Conservation (phyloP, 2,888 invertebrate species). For the Margaritifera margaritifera region DNA sequence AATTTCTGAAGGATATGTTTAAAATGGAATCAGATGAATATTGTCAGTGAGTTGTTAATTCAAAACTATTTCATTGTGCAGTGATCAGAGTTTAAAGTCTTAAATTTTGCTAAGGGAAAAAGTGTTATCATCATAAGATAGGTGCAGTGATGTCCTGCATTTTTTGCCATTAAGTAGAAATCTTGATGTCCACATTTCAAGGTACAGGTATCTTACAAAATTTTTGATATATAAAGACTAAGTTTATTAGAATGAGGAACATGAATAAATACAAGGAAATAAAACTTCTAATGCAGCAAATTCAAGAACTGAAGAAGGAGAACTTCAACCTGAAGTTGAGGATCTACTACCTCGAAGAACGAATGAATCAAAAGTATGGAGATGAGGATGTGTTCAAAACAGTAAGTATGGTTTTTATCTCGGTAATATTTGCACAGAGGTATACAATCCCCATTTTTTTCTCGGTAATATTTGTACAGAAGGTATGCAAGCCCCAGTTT, state of each 20-base stretch:
- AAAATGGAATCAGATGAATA: no score
- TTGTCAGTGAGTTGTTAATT: no score
- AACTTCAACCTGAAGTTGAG: slow-evolving; percentile 93
- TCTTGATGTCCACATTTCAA: no score
- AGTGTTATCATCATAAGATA: no score
- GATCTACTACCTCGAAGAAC: slow-evolving; percentile 92
- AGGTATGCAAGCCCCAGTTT: background rate
- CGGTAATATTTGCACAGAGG: background rate
- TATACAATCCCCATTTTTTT: background rate
- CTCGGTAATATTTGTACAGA: background rate
- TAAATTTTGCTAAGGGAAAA: no score
- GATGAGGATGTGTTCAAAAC: slow-evolving; percentile 81
- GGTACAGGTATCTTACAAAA: background rate
- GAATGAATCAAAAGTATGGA: slow-evolving; percentile 80
- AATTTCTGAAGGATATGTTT: no score
- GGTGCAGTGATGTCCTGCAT: no score
- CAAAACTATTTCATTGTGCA: no score
- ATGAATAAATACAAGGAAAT: background rate
- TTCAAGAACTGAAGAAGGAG: slow-evolving; percentile 87
- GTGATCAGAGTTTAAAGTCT: no score
- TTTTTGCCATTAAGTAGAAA: no score
- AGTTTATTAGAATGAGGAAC: background rate
- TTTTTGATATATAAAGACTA: no score
- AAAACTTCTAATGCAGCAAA: slow-evolving; percentile 78
- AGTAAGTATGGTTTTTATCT: slow-evolving; percentile 44